Conservation (phyloP, 2,113 vertebrate genomes). For the Corythornis cristatus region DNA sequence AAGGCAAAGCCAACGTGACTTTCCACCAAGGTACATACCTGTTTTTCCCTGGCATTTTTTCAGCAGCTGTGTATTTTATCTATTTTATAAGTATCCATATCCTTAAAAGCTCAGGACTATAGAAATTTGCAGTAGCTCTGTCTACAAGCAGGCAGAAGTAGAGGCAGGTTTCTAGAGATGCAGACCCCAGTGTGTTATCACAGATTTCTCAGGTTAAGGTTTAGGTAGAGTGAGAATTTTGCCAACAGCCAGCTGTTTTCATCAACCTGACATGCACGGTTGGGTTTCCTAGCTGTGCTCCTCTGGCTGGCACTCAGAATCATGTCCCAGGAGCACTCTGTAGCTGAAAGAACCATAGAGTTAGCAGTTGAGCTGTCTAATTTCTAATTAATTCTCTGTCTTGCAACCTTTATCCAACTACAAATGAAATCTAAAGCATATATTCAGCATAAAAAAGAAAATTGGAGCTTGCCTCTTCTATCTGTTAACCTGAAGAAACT, state of each 20-base stretch:
- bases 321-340: background rate
- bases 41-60: constrained; percentile 22
- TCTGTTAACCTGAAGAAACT: constrained; percentile 56
- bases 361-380: constrained; percentile 11
- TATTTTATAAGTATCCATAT: constrained; percentile 22
- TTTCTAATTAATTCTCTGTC: background rate
- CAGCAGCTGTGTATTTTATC: constrained; percentile 41
- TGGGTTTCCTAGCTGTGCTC: background rate
- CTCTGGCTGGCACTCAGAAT: background rate
- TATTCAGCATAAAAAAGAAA: constrained; percentile 30
- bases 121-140: constrained; percentile 68
- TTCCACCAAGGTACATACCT: background rate
- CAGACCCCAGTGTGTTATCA: constrained; percentile 37
- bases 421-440: background rate
- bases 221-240: constrained; percentile 15
- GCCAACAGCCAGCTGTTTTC: background rate
- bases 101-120: constrained; percentile 67
- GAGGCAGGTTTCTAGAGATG: constrained; percentile 57
- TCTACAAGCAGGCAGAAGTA: constrained; percentile 71
- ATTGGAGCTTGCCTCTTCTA: constrained; percentile 15
- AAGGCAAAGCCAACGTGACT: background rate
- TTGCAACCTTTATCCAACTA: background rate
- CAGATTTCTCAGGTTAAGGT: constrained; percentile 46
- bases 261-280: background rate
- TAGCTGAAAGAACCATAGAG: background rate